Conservation (phyloP, 1,140 invertebrate genomes). For the Trachelipus rathkii region DNA sequence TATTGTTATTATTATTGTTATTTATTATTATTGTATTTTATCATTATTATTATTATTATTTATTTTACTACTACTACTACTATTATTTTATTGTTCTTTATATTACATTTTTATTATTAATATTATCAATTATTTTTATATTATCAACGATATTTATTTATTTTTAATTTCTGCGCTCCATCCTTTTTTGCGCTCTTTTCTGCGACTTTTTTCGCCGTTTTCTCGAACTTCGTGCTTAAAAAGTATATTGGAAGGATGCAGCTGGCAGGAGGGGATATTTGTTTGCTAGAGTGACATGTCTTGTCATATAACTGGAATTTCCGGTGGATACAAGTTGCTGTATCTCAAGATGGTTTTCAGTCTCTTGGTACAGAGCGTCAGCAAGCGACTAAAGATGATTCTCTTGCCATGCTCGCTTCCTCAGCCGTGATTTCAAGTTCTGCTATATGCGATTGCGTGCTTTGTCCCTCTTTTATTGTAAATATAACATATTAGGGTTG, state of each 20-base stretch:
- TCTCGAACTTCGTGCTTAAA: slow-evolving; percentile 41
- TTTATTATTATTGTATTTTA: no score
- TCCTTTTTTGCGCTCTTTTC: slow-evolving; percentile 39
- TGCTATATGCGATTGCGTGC: slow-evolving; percentile 62
- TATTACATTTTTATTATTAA: no score
- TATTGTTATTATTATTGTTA: no score
- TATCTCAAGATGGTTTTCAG: slow-evolving; percentile 84
- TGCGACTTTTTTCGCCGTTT: slow-evolving; percentile 42
- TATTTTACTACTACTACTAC: no score
- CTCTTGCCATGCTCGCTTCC: slow-evolving; percentile 77
- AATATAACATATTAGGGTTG: slow-evolving; percentile 83
- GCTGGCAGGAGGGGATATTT: slow-evolving; percentile 86
- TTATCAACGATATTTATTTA: no score
- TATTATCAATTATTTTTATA: no score
- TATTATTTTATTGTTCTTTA: no score
- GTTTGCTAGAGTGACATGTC: slow-evolving; percentile 82
- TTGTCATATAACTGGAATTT: slow-evolving; percentile 78
- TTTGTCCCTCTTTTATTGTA: slow-evolving; percentile 86
- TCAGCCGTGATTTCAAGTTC: slow-evolving; percentile 84
- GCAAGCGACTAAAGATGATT: slow-evolving; percentile 77
- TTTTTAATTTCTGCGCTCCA: slow-evolving; percentile 41
- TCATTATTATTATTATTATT: no score
- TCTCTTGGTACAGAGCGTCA: slow-evolving; percentile 72
- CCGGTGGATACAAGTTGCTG: slow-evolving; percentile 81
- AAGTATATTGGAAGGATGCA: slow-evolving; percentile 87